Percentiles rank a stretch among this genome's conserved stretches.
These are phyloP conservation scores for Amazona ochrocephala DNA, from an alignment of 2,797 vertebrate genomes.

Conservation along the genomic window DNA sequence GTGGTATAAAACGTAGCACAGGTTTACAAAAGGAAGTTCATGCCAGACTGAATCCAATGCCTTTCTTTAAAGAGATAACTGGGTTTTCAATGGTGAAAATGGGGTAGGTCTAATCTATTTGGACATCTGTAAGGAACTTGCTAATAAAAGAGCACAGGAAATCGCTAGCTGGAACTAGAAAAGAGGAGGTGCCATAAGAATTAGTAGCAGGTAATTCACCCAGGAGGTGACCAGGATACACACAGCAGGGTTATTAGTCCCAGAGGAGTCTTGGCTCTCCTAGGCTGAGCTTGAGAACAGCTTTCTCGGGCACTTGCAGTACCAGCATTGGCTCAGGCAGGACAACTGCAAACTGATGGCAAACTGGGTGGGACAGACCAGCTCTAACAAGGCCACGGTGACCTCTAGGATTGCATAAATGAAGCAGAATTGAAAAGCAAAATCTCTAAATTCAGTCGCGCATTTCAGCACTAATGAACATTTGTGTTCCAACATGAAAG, in stretches of 20 bases:
- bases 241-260: not conserved
- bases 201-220: not conserved
- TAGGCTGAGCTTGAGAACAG: not conserved
- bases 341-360: not conserved
- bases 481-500: not conserved
- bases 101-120: not conserved
- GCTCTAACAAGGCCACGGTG: not conserved
- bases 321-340: not conserved
- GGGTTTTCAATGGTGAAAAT: not conserved
- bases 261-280: fast-evolving
- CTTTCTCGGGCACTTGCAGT: not conserved
- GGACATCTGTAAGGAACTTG: not conserved
- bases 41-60: constrained; percentile 23
- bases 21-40: not conserved
- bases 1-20: not conserved
- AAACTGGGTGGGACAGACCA: not conserved
- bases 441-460: not conserved
- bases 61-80: not conserved
- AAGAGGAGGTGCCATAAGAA: not conserved
- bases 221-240: not conserved
- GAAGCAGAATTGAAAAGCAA: not conserved
- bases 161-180: not conserved
- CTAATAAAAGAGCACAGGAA: not conserved
- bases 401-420: not conserved
- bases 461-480: not conserved